Evolutionary conservation across 1,140 invertebrate species (phyloP).

Genomic region (Matsumurasca onukii): DNA sequence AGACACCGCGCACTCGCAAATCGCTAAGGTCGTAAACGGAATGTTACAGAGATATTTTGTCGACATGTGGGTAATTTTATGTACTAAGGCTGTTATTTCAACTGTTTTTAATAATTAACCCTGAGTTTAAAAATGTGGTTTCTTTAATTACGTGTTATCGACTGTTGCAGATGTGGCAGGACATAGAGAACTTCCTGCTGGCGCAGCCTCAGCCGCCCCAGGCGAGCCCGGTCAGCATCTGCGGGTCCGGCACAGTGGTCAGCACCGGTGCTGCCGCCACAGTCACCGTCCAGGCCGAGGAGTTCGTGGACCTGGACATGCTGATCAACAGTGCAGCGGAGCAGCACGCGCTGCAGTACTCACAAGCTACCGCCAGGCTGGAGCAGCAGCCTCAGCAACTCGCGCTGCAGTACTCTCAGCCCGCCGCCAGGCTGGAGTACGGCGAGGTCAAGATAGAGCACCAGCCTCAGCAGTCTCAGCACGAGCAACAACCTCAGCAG

Average conservation of each 20-base stretch:
- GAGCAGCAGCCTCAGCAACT: background rate
- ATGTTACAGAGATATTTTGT: too few species aligned
- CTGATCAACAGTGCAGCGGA: conserved; percentile 51
- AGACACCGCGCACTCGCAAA: too few species aligned
- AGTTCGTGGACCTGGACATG: conserved; percentile 53
- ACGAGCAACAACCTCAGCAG: conserved; percentile 19
- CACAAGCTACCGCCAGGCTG: background rate
- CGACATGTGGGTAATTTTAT: too few species aligned
- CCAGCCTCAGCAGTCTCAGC: too few species aligned
- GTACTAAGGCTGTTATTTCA: too few species aligned
- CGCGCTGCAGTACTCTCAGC: conserved; percentile 27
- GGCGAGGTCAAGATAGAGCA: conserved; percentile 18
- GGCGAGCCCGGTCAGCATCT: conserved; percentile 41
- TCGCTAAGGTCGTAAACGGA: too few species aligned
- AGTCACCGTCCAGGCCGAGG: conserved; percentile 41
- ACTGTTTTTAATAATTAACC: too few species aligned
- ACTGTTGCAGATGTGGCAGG: conserved; percentile 55
- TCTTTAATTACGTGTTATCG: background rate
- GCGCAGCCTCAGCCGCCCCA: conserved; percentile 46
- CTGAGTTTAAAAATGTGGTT: too few species aligned
- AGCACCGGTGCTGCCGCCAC: background rate
- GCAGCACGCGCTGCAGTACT: conserved; percentile 44
- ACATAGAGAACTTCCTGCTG: conserved; percentile 52
- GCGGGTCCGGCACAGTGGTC: conserved; percentile 30
- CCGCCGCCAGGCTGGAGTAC: too few species aligned